Conservation (phyloP, 2,888 invertebrate genomes). For the Parthenolecanium corni region DNA sequence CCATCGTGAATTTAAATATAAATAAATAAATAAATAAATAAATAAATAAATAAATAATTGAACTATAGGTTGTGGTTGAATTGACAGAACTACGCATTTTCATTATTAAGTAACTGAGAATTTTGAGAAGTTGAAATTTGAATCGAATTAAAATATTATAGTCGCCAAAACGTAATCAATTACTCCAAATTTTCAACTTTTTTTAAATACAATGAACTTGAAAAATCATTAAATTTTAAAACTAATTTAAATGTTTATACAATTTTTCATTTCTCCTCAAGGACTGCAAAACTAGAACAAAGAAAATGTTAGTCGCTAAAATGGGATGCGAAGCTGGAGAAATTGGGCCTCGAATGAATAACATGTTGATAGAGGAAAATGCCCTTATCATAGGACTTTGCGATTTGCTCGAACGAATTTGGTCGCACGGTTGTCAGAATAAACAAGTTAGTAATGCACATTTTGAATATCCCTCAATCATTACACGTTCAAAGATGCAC, state of each 20-base stretch:
- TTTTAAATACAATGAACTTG: too few species aligned
- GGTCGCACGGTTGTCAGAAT: slow-evolving; percentile 92
- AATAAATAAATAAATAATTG: too few species aligned
- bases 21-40: too few species aligned
- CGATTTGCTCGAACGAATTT: slow-evolving; percentile 90
- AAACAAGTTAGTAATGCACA: slow-evolving; percentile 51
- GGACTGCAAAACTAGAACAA: slow-evolving; percentile 90
- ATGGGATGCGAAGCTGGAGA: slow-evolving; percentile 96
- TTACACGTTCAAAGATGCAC: background rate
- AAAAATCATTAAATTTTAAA: background rate
- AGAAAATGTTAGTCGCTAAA: slow-evolving; percentile 96
- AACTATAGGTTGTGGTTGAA: too few species aligned
- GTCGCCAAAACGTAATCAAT: too few species aligned
- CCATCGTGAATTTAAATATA: too few species aligned
- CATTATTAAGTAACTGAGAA: too few species aligned
- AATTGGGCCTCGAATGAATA: slow-evolving; percentile 47
- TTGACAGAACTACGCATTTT: too few species aligned
- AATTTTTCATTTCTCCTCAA: slow-evolving; percentile 37
- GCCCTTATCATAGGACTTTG: slow-evolving; percentile 96
- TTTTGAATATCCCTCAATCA: background rate
- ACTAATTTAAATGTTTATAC: background rate
- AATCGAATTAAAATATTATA: too few species aligned
- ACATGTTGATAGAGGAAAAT: slow-evolving; percentile 71
- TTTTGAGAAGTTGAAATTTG: too few species aligned
- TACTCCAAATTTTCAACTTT: too few species aligned